Evolutionary conservation across 92 coral and sea anemone species (phyloP), one percentile per base, ranked within the genome.

Genomic region (Epizoanthus ramosus): DNA sequence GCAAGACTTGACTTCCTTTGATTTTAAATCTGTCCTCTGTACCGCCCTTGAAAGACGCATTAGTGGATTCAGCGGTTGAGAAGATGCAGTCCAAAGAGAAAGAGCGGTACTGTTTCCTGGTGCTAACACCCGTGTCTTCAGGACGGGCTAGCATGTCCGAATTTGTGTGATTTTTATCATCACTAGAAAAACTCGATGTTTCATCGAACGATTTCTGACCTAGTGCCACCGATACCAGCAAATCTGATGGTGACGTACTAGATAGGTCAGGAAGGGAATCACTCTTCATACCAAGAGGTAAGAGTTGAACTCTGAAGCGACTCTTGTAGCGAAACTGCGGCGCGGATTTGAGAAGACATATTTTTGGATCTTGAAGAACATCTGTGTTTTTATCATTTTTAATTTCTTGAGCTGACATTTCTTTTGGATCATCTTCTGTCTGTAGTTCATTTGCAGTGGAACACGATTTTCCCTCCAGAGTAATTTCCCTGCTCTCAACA

Each of bases 291-390:
- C 86, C 91, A 18, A 88, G 85, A 8, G 91, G 91, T 23, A 88
- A 77, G 17, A 88, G 89, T 54, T 65, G 69, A 8, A 88, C 91
- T 25, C 91, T 76, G 61, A 88, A 88, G 80, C 86, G 86, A 81
- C 91, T 88, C 61, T 71, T 88, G 45, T 84, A 88, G 64, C 89
- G 88, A 39, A 75, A 68, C n/a, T n/a, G n/a, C 5, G 54, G 41
- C 22, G 63, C 21, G 6, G 47, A 59, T 19, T 77, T 77, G 41
- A 33, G 69, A 22, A 77, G 23, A 18, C 1, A 22, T 24, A 50
- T 39, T n/a, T 23, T 22, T 19, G 4, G 25, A 13, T 37, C 39
- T 12, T 18, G 19, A n/a, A 23, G 31, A 33, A 25, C 56, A 56
- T 18, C 59, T 5, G 22, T 39, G 50, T 17, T 39, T 21, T 37